phyloP scores from a whole-genome alignment of 2,888 invertebrate genomes.

The Philonicus albiceps region DNA sequence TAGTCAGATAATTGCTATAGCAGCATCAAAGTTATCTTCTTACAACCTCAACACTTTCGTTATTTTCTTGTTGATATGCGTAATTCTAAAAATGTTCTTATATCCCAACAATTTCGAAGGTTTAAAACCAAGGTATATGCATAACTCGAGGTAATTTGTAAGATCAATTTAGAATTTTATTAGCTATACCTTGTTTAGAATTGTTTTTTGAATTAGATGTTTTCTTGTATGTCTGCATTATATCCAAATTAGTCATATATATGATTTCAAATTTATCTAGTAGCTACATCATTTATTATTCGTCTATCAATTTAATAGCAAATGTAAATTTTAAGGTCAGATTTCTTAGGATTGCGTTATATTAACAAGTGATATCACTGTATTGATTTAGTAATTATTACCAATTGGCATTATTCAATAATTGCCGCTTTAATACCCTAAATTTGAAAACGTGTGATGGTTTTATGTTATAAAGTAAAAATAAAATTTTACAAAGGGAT shows the following conservation, averaged over 20 bases:
- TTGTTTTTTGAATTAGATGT: background rate
- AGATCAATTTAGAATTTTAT: background rate
- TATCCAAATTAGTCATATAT: background rate
- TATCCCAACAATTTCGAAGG: background rate
- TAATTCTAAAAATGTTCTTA: no score
- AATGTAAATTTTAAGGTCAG: background rate
- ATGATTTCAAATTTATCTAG: background rate
- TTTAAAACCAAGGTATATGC: background rate
- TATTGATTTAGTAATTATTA: background rate
- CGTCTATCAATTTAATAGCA: background rate
- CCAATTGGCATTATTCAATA: background rate
- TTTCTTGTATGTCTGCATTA: background rate
- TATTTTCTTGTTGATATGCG: no score
- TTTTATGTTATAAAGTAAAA: no score
- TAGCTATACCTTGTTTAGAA: background rate
- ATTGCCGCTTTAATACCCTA: no score
- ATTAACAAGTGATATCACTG: background rate
- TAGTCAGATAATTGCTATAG: background rate
- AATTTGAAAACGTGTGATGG: no score
- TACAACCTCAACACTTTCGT: no score
- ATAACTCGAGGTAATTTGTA: background rate
- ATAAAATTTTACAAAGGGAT: no score
- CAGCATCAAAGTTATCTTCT: background rate
- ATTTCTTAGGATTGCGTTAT: background rate
- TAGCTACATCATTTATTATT: background rate